Base-by-base conservation (phyloP, 2,888 invertebrate genomes). In the Sphecodes monilicornis region DNA sequence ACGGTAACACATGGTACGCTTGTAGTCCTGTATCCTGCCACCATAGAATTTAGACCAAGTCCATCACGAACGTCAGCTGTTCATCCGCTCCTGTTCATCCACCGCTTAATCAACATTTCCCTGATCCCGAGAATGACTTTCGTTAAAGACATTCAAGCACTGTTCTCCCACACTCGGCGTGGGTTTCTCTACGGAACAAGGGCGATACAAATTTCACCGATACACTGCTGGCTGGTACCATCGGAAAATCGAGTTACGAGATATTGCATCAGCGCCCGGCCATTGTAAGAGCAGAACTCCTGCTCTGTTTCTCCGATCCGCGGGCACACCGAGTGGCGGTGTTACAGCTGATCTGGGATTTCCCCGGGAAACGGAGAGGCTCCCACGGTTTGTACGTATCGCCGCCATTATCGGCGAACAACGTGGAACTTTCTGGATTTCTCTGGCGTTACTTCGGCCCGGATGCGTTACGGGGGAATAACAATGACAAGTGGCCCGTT, bases 341-440 rank as follows among this genome's bases (percentile, higher is more conserved):
- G 22, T 79, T 79, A 79, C 73, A 69, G 39, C 36, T 69, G 81
- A 79, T 68, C 66, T 43, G 72, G 81, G 80, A 79, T 80, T 82
- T 80, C 32, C 39, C 43, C 8, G 2, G 6, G 39, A 29, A 66
- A 13, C 71, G 50, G 36, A 50, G 64, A 77, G 26, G 13, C 79
- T 57, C 43, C 60, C 13, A 41, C 68, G 39, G 64, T 70, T 29
- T 69, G 39, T 46, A 46, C 46, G 36, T 54, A 13, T 16, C 41
- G 39, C 41, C 32, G 72, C 29, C 75, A 76, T 76, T 81, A 54
- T 68, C 43, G 66, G n/a, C 39, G 71, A 60, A 72, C 46, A 11
- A 57, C 71, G 50, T 50, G 46, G 76, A 81, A 81, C 82, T 82
- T 80, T 54, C 41, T 43, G 50, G 22, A 64, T 74, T 82, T 66